These are phyloP conservation scores for Laupala kohalensis DNA, from an alignment of 1,140 invertebrate genomes.

Conservation along the genomic window DNA sequence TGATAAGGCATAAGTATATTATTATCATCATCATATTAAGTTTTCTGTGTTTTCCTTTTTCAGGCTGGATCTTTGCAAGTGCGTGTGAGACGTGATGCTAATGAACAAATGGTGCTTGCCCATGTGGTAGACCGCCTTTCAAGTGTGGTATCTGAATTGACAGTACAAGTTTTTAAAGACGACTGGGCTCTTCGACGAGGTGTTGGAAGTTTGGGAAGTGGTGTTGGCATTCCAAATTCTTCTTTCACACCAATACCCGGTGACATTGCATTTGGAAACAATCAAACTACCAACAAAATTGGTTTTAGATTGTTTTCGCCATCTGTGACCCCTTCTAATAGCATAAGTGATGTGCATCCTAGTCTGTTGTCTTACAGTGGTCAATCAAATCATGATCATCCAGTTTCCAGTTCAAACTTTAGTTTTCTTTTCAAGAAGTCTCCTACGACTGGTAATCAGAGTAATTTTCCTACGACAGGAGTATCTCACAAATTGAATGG, in stretches of 20 bases:
- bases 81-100: slow-evolving; percentile 45
- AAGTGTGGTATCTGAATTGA: slow-evolving; percentile 39
- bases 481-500: no score
- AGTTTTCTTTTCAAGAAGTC: not conserved
- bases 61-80: slow-evolving; percentile 47
- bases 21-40: not conserved
- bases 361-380: not conserved
- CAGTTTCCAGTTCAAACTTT: not conserved
- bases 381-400: not conserved
- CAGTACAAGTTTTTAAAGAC: slow-evolving; percentile 44
- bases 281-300: not conserved
- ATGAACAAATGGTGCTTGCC: slow-evolving; percentile 48
- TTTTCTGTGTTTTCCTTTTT: slow-evolving; percentile 19
- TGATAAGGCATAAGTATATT: no score
- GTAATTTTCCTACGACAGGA: no score
- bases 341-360: not conserved
- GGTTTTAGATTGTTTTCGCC: not conserved
- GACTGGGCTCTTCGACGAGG: slow-evolving; percentile 25
- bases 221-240: not conserved
- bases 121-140: slow-evolving; percentile 44
- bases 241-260: not conserved
- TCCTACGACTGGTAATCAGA: not conserved
- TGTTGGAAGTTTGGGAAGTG: not conserved
- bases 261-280: not conserved
- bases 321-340: not conserved